These are phyloP conservation scores for Drosophila bocki DNA, from an alignment of 1,140 invertebrate genomes.

Conservation along the genomic window DNA sequence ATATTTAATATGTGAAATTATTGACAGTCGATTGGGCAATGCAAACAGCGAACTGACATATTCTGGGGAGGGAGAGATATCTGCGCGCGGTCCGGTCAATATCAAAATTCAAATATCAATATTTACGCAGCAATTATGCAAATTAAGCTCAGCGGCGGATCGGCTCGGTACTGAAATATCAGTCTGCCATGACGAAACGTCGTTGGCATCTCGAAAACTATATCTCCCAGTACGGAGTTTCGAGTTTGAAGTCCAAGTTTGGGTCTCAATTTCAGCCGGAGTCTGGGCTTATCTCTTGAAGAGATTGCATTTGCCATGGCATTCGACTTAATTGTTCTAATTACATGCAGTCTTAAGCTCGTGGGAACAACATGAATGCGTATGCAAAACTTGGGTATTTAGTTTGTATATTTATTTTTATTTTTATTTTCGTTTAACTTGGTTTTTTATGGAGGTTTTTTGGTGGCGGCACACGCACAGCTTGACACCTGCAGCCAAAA, in stretches of 20 bases:
- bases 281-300: slow-evolving; percentile 36
- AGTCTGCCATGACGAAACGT: slow-evolving; percentile 63
- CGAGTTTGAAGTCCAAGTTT: neutral
- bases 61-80: slow-evolving; percentile 31
- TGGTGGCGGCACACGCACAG: slow-evolving; percentile 71
- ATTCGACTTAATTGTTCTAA: slow-evolving; percentile 77
- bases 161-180: slow-evolving; percentile 5
- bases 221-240: neutral
- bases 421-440: slow-evolving; percentile 10
- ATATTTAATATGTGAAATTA: slow-evolving; percentile 83
- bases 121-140: slow-evolving; percentile 84
- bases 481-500: slow-evolving; percentile 68
- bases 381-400: slow-evolving; percentile 27
- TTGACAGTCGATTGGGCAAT: slow-evolving; percentile 82
- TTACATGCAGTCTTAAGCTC: slow-evolving; percentile 56
- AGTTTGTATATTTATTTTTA: slow-evolving; percentile 19
- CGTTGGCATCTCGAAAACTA: slow-evolving; percentile 60
- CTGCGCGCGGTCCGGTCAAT: slow-evolving; percentile 63
- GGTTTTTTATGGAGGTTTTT: slow-evolving; percentile 14
- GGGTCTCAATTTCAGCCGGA: neutral
- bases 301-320: slow-evolving; percentile 55
- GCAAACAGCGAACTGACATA: slow-evolving; percentile 63
- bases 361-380: slow-evolving; percentile 65
- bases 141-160: slow-evolving; percentile 72
- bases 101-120: slow-evolving; percentile 82